Percentiles rank a stretch among this genome's conserved stretches.
These are phyloP conservation scores for Meda fulgida DNA, from an alignment of 2,797 vertebrate species.

Conservation along the genomic window DNA sequence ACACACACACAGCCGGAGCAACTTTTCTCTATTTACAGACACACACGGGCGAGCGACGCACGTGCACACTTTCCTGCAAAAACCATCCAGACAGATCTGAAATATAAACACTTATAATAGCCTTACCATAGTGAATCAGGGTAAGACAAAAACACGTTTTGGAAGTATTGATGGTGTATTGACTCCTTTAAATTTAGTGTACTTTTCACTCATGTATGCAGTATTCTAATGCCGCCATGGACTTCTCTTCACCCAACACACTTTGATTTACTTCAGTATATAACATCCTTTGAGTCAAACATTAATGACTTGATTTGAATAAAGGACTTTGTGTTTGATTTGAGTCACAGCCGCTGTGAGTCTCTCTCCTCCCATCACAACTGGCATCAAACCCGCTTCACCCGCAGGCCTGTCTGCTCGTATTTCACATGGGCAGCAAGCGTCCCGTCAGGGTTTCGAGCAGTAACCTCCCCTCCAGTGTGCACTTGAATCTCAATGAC, in stretches of 20 bases:
- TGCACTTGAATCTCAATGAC: slow-evolving; percentile 3
- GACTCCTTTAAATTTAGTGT: too few relatives aligned
- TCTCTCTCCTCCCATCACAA: background rate
- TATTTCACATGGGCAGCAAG: slow-evolving; percentile 21
- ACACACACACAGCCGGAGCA: too few relatives aligned
- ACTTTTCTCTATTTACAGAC: too few relatives aligned
- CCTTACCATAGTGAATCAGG: too few relatives aligned
- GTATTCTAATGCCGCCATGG: background rate
- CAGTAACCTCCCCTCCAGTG: slow-evolving; percentile 27
- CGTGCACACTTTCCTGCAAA: too few relatives aligned
- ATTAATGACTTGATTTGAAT: background rate
- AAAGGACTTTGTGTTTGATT: background rate
- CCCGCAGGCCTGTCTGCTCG: slow-evolving; percentile 22
- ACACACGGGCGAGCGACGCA: too few relatives aligned
- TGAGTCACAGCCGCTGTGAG: background rate
- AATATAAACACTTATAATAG: too few relatives aligned
- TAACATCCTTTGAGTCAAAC: background rate
- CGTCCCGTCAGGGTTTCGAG: slow-evolving; percentile 23
- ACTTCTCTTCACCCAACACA: background rate
- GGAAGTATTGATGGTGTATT: too few relatives aligned
- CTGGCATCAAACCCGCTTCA: slow-evolving; percentile 54
- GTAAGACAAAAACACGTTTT: too few relatives aligned
- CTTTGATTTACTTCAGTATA: background rate
- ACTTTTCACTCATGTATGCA: background rate
- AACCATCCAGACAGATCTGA: too few relatives aligned